Base-by-base conservation (phyloP, 2,888 invertebrate genomes). In the Synanthedon myopaeformis region DNA sequence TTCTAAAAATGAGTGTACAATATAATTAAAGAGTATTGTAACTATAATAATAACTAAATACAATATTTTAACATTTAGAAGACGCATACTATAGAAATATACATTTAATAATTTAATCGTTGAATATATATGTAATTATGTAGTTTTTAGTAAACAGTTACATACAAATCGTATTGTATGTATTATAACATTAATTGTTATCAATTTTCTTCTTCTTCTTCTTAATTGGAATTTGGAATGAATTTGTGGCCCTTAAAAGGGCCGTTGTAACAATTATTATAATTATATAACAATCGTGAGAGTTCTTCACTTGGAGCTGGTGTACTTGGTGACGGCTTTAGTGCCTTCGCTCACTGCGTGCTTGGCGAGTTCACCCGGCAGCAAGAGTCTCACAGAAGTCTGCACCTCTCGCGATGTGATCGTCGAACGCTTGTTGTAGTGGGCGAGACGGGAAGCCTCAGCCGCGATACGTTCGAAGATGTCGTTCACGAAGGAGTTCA, bases 401-500 rank as follows among this genome's bases (percentile, higher is more conserved):
- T 93, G 92, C 58, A 93, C 90, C 73, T 92, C 92, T 68, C 91
- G 86, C 60, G 89, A 90, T 3, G 91, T 92, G 72, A 92, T 92
- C 8, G 92, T 92, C 1, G 90, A 89, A 1, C 89, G 76, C 74
- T 91, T 90, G 78, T 89, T 90, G 82, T 91, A 91, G 65, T 91
- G 90, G 35, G 90, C 90, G 61, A 92, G 75, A 55, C 90, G 88
- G 3, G 90, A 89, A 2, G 91, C 88, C 66, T 92, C 91, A 3
- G 89, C 88, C 42, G 91, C 91, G 70, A 92, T 91, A 48, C 92
- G 87, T 70, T 93, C 92, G 69, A 93, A 92, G 55, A 92, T 90
- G 68, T 93, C 92, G 72, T 92, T 92, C 51, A 93, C 91, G 69
- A 92, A 93, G 59, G 90, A 90, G 80, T 92, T 92, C 91, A 92